A percentile compares a stretch with the other conserved stretches of the same genome.
phyloP scores from a whole-genome alignment of 2,113 vertebrate genomes.

The Oceanites oceanicus region DNA sequence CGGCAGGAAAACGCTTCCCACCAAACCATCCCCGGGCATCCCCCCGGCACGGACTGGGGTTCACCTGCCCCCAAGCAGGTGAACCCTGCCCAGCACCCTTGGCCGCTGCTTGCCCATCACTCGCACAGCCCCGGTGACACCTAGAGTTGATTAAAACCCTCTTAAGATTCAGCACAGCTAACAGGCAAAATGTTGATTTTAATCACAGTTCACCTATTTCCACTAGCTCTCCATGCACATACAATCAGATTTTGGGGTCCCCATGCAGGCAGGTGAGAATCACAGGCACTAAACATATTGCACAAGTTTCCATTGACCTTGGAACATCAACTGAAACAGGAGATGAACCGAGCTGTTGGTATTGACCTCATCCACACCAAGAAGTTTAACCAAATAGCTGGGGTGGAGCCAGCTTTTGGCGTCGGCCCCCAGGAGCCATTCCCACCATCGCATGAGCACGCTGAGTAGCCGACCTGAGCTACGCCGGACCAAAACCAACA shows the following conservation, averaged over 20 bases:
- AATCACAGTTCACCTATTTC: neutral
- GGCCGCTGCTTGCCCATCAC: accelerated
- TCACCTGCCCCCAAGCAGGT: neutral
- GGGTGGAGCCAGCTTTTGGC: neutral
- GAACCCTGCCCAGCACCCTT: neutral
- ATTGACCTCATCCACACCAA: neutral
- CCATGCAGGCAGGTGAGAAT: neutral
- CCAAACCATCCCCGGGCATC: neutral
- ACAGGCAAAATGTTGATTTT: neutral
- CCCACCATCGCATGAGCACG: accelerated
- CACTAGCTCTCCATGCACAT: neutral
- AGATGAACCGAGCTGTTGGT: accelerated
- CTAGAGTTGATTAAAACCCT: neutral
- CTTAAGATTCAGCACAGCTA: neutral
- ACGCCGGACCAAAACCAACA: neutral
- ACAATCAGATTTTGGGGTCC: neutral
- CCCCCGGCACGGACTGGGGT: accelerated
- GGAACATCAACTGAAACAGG: neutral
- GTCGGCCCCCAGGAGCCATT: neutral
- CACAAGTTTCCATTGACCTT: neutral
- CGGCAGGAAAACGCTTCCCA: neutral
- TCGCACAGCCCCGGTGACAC: neutral
- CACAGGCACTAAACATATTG: neutral
- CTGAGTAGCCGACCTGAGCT: neutral
- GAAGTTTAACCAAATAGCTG: neutral